Evolutionary conservation across 2,888 invertebrate species (phyloP), one percentile per base, ranked within the genome.

Genomic region (Pachydiplax longipennis): DNA sequence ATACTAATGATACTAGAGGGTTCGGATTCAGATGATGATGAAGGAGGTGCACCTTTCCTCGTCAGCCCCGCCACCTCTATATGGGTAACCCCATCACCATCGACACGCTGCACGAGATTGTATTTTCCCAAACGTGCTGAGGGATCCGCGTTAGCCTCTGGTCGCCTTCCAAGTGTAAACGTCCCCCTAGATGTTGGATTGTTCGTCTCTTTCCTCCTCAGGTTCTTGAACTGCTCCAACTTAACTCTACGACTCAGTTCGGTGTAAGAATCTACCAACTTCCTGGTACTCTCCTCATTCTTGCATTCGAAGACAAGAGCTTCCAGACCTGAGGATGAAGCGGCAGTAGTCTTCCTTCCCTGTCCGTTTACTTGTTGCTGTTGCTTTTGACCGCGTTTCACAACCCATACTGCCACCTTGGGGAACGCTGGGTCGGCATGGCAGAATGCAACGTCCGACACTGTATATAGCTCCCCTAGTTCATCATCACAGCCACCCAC

Each of bases 1-100:
- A 94, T 93, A 92, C 94, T 94, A 35, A 94, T 94, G 91, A 94
- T 94, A 90, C 93, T 94, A 40, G 92, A 93, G 37, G 92, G 92
- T 92, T 90, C 92, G 92, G 83, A 92, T 93, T 82, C 92, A 91
- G 81, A 91, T 81, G 90, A 91, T 81, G 58, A 91, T 83, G 81
- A 91, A 35, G 82, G 90, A 48, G 92, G 92, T 90, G 92, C 92
- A n/a, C 37, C 81, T 40, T 90, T 91, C 35, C 91, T 91, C n/a
- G 83, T 80, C 6, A 91, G 25, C 18, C 73, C 91, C 81, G 81
- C 92, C 35, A 95, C 94, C 92, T 95, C 94, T 90, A 95, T 95
- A 92, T 95, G 95, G 2, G 95, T 95, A 3, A 95, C 93, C 10
- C 95, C 95, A 92, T 95, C 94, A 31, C 93, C 93, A 92, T 95